These are phyloP conservation scores for Drepanosiphum platanoidis DNA, from an alignment of 2,888 invertebrate genomes.

Conservation along the genomic window DNA sequence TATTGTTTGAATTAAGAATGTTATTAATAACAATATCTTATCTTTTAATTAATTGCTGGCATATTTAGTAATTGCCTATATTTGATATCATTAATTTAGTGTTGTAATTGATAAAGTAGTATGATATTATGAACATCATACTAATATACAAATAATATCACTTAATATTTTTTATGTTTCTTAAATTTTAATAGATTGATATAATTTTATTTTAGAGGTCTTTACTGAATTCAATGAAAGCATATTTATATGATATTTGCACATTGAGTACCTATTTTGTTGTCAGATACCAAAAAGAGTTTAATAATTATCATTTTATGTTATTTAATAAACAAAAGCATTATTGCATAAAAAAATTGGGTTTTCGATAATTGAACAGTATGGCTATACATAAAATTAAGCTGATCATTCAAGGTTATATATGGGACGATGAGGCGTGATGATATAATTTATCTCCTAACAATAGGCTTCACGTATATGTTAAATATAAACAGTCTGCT, in stretches of 20 bases:
- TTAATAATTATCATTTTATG: neutral
- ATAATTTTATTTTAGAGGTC: neutral
- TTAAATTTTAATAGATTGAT: no score
- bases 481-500: constrained; percentile 34
- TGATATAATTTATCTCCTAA: constrained; percentile 56
- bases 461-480: constrained; percentile 42
- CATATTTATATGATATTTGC: neutral
- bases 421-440: constrained; percentile 49
- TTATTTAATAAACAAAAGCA: neutral
- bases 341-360: constrained; percentile 1
- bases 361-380: neutral
- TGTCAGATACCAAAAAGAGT: neutral
- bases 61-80: neutral
- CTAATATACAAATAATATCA: no score
- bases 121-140: neutral
- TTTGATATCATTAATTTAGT: neutral
- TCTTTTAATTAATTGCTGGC: neutral
- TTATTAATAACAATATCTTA: neutral
- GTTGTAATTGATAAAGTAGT: neutral
- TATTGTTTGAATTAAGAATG: constrained; percentile 1
- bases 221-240: neutral
- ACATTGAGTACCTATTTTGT: neutral
- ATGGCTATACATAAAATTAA: constrained; percentile 32
- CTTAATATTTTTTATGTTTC: neutral
- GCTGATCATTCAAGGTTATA: constrained; percentile 54